Conservation (phyloP, 2,113 vertebrate species). For the Gallinago paraguaiae region DNA sequence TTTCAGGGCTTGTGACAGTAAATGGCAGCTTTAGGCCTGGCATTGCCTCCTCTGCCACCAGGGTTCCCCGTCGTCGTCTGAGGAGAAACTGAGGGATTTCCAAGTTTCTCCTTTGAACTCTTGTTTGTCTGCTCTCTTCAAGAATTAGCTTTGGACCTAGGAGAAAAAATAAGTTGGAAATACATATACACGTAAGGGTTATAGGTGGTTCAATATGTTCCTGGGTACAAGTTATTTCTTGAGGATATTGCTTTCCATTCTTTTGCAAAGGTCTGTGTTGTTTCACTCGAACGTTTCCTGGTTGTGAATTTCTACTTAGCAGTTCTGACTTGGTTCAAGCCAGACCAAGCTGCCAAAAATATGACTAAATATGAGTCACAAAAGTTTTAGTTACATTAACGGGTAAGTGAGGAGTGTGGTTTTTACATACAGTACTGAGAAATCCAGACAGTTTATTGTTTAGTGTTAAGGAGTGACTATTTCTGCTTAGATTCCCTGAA, state of each 20-base stretch:
- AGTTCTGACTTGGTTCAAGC: background rate
- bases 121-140: background rate
- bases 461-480: background rate
- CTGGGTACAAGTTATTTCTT: background rate
- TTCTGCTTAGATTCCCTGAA: background rate
- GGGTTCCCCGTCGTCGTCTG: accelerated
- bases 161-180: background rate
- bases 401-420: background rate
- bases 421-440: background rate
- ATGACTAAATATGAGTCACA: background rate
- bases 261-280: background rate
- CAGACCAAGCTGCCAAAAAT: background rate
- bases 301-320: background rate
- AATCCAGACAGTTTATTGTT: background rate
- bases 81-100: background rate
- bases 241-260: background rate
- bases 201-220: background rate
- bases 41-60: accelerated
- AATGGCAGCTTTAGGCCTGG: background rate
- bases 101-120: background rate
- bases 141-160: background rate
- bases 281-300: background rate
- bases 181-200: accelerated
- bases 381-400: background rate
- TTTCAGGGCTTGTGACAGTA: background rate